These are phyloP conservation scores for Polyergus mexicanus DNA, from an alignment of 1,140 invertebrate species.

Conservation along the genomic window DNA sequence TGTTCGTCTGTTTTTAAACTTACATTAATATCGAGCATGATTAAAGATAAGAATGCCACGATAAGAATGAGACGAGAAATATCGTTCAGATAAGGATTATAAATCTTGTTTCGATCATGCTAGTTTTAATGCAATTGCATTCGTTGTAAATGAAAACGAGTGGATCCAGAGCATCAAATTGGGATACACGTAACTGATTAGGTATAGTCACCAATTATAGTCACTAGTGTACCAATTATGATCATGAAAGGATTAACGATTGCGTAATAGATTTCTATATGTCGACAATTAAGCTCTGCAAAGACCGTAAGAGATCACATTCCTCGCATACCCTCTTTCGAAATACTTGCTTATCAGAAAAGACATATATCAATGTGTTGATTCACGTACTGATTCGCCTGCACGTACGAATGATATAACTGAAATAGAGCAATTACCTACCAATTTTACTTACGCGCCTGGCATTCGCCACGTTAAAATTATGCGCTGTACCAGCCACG, in stretches of 20 bases:
- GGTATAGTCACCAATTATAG: neutral
- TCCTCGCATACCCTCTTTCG: slow-evolving; percentile 21
- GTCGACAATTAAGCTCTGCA: slow-evolving; percentile 1
- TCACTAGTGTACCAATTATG: neutral
- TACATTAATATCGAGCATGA: slow-evolving; percentile 28
- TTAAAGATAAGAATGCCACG: neutral
- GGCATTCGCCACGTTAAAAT: slow-evolving; percentile 43
- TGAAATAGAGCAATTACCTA: slow-evolving; percentile 37
- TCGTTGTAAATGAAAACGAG: slow-evolving; percentile 2
- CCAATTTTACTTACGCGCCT: slow-evolving; percentile 40
- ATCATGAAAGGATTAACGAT: slow-evolving; percentile 17
- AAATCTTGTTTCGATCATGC: neutral
- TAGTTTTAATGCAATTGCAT: neutral
- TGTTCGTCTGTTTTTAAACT: neutral
- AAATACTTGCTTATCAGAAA: slow-evolving; percentile 35
- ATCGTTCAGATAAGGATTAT: neutral
- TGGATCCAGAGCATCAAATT: neutral
- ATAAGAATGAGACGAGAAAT: neutral
- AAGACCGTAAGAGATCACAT: slow-evolving; percentile 4
- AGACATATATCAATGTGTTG: slow-evolving; percentile 24
- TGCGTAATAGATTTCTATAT: slow-evolving; percentile 48
- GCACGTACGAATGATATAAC: slow-evolving; percentile 26
- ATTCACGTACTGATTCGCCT: neutral
- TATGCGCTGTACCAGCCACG: slow-evolving; percentile 12
- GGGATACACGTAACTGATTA: neutral